Conservation (phyloP, 1,140 invertebrate species). For the Aphaenogaster ashmeadi region DNA sequence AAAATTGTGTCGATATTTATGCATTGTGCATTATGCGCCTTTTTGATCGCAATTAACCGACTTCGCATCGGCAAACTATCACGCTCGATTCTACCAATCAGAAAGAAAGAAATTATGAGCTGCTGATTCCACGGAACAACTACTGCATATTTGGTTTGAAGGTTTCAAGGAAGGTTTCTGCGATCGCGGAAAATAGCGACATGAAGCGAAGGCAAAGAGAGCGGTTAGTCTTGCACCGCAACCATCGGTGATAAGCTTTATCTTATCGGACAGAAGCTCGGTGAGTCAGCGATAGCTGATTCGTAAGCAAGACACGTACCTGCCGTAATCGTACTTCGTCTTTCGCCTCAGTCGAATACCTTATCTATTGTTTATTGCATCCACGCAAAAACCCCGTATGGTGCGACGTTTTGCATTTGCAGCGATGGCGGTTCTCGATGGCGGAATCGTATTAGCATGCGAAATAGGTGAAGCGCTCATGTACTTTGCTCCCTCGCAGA, state of each 20-base stretch:
- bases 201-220: slow-evolving; percentile 42
- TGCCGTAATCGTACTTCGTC: slow-evolving; percentile 59
- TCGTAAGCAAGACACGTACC: slow-evolving; percentile 53
- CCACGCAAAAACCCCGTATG: slow-evolving; percentile 49
- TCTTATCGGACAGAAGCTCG: slow-evolving; percentile 65
- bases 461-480: slow-evolving; percentile 36
- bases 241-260: slow-evolving; percentile 68
- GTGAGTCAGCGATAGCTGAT: slow-evolving; percentile 52
- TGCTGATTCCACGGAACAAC: slow-evolving; percentile 7
- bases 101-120: slow-evolving; percentile 45
- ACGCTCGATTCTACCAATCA: slow-evolving; percentile 26
- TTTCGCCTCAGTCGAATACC: slow-evolving; percentile 56
- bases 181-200: slow-evolving; percentile 48
- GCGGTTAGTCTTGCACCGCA: slow-evolving; percentile 39
- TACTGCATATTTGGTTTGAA: background rate
- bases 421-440: slow-evolving; percentile 48
- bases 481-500: slow-evolving; percentile 18
- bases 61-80: background rate
- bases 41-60: background rate
- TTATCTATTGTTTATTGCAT: slow-evolving; percentile 66
- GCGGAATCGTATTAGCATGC: slow-evolving; percentile 60
- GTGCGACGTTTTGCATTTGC: slow-evolving; percentile 55
- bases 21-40: too few species aligned
- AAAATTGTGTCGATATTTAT: background rate
- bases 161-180: slow-evolving; percentile 7